Conservation (phyloP, 2,888 invertebrate genomes). For the Synergus laeviventris region DNA sequence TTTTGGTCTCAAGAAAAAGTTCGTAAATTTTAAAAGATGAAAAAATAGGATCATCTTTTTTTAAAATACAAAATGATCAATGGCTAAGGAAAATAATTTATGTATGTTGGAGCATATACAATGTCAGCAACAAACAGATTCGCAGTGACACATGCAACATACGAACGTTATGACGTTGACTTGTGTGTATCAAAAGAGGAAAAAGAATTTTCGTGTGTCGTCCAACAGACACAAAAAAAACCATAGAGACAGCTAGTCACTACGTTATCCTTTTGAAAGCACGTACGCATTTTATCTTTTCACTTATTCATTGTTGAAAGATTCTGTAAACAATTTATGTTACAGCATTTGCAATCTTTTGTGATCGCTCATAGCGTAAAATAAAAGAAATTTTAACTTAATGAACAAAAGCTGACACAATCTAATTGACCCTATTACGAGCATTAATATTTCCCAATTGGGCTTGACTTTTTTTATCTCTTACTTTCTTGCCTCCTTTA, state of each 20-base stretch:
- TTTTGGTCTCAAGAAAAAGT: neutral
- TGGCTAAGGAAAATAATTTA: neutral
- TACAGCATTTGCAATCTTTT: too few species aligned
- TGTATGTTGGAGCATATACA: neutral
- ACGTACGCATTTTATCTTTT: neutral
- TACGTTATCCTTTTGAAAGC: too few species aligned
- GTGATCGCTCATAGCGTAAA: too few species aligned
- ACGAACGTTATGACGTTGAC: neutral
- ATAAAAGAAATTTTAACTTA: too few species aligned
- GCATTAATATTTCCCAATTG: slow-evolving; percentile 61
- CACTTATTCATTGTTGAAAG: neutral
- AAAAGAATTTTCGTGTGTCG: neutral
- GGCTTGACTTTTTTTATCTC: slow-evolving; percentile 49
- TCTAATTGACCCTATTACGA: slow-evolving; percentile 61
- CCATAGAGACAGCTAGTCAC: neutral
- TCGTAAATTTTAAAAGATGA: neutral
- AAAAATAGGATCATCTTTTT: neutral
- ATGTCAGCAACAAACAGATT: neutral
- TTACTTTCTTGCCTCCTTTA: slow-evolving; percentile 52
- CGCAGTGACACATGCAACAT: neutral
- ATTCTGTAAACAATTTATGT: neutral
- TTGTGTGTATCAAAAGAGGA: neutral
- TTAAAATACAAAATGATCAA: neutral
- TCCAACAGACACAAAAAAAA: neutral
- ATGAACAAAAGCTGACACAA: slow-evolving; percentile 38